Evolutionary conservation across 2,888 invertebrate genomes (phyloP).

Genomic region (Lasius fuliginosus): DNA sequence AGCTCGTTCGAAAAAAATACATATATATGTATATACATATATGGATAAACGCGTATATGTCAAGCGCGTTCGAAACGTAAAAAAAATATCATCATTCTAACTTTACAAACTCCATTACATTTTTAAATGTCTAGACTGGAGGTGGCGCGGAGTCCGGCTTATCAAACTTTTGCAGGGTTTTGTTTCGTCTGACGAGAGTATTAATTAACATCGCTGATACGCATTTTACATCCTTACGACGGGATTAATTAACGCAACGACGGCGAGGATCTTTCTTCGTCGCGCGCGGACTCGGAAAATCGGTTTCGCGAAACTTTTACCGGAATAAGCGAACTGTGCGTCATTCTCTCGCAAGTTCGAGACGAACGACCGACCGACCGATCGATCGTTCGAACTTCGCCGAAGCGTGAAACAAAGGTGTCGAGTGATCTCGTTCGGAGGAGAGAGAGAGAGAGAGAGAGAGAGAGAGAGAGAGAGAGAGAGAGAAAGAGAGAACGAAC

Average conservation of each 20-base stretch:
- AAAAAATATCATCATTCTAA: slow-evolving; percentile 22
- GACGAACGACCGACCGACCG: slow-evolving; percentile 47
- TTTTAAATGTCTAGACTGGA: slow-evolving; percentile 21
- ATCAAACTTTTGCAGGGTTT: slow-evolving; percentile 42
- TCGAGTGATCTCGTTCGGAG: slow-evolving; percentile 62
- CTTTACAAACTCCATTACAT: slow-evolving; percentile 37
- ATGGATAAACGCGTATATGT: not conserved
- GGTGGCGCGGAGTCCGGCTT: slow-evolving; percentile 30
- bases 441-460: not conserved
- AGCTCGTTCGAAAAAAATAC: not conserved
- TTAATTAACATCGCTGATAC: slow-evolving; percentile 57
- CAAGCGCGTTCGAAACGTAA: not conserved
- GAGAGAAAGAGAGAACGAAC: slow-evolving; percentile 7
- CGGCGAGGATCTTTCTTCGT: slow-evolving; percentile 37
- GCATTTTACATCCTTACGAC: slow-evolving; percentile 55
- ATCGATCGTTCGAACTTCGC: slow-evolving; percentile 65
- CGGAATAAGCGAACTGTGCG: slow-evolving; percentile 39
- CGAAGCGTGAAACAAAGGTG: slow-evolving; percentile 71
- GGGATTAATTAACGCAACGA: slow-evolving; percentile 63
- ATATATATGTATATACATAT: not conserved
- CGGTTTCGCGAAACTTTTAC: slow-evolving; percentile 58
- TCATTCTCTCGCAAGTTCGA: slow-evolving; percentile 33
- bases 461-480: no score
- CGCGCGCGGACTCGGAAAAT: slow-evolving; percentile 29
- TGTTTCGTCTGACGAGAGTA: slow-evolving; percentile 35